Evolutionary conservation across 2,888 invertebrate species (phyloP), one percentile per base, ranked within the genome.

Genomic region (Megaustenia siamemsis): DNA sequence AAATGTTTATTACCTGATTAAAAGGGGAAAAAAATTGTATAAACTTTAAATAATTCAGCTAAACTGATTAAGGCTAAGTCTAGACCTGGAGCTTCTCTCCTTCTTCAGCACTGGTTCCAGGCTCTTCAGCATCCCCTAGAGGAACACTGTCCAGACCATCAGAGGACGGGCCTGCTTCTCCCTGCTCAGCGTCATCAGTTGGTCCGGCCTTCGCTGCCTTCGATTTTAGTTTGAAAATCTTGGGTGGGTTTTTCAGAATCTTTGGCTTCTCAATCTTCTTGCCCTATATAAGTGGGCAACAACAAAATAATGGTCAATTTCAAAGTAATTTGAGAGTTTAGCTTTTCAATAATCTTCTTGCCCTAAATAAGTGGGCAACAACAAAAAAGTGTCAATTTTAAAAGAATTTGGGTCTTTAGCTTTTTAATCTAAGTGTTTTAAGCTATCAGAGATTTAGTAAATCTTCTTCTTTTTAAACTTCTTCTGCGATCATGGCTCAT

Each of bases 261-360:
- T 86, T 86, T 5, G 78, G 78, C 69, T 49, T 83, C 76, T 87
- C 86, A 66, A 87, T 82, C 82, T 84, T 84, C 75, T 87, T 87
- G 78, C 87, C 87, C 87, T 87, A 79, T 1, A n/a, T 45, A 28
- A 43, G 8, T 45, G n/a, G n/a, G 10, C 28, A 28, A n/a, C 15
- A 40, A 71, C 21, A 40, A 43, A 8, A 38, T 69, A 66, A 24
- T 66, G 66, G 18, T 66, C 6, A 10, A 35, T 66, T 32, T n/a
- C n/a, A n/a, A n/a, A n/a, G n/a, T n/a, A n/a, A n/a, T n/a, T n/a
- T n/a, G n/a, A n/a, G n/a, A n/a, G n/a, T n/a, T n/a, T n/a, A n/a
- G n/a, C n/a, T n/a, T n/a, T n/a, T n/a, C n/a, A n/a, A n/a, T n/a
- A 66, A 87, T 82, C 82, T 84, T 84, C 75, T 87, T 87, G 78